These are phyloP conservation scores for Thyatira batis DNA, from an alignment of 2,888 invertebrate genomes.

Conservation along the genomic window DNA sequence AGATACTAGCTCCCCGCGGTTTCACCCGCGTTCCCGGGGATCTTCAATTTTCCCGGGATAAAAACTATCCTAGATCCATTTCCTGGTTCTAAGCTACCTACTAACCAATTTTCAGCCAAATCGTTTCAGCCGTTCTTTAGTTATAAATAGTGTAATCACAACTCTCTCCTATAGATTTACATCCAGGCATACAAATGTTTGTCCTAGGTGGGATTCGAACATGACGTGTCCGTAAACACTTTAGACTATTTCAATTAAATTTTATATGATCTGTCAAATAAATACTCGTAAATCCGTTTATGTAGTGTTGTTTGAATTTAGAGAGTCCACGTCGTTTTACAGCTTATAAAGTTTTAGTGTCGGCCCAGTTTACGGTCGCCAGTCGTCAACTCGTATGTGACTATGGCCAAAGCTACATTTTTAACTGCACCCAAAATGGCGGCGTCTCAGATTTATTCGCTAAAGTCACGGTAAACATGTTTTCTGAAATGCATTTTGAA, in stretches of 20 bases:
- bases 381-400: not conserved
- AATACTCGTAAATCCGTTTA: conserved; percentile 13
- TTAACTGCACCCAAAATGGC: not conserved
- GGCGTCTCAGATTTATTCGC: not conserved
- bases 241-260: not conserved
- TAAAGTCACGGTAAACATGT: not conserved
- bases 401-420: not conserved
- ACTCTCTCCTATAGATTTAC: too few species aligned
- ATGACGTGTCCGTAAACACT: too few species aligned
- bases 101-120: too few species aligned
- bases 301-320: conserved; percentile 39
- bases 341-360: conserved; percentile 42
- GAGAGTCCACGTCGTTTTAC: conserved; percentile 36
- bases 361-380: conserved; percentile 12
- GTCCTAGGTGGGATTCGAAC: too few species aligned
- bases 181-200: too few species aligned
- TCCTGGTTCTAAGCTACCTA: too few species aligned
- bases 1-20: too few species aligned
- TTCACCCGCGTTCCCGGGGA: too few species aligned
- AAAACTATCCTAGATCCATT: too few species aligned
- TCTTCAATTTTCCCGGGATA: too few species aligned
- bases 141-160: too few species aligned
- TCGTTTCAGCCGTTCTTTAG: too few species aligned
- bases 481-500: not conserved
- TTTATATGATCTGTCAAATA: not conserved